Evolutionary conservation across 2,113 vertebrate species (phyloP).

Genomic region (Genyomyrus donnyi): DNA sequence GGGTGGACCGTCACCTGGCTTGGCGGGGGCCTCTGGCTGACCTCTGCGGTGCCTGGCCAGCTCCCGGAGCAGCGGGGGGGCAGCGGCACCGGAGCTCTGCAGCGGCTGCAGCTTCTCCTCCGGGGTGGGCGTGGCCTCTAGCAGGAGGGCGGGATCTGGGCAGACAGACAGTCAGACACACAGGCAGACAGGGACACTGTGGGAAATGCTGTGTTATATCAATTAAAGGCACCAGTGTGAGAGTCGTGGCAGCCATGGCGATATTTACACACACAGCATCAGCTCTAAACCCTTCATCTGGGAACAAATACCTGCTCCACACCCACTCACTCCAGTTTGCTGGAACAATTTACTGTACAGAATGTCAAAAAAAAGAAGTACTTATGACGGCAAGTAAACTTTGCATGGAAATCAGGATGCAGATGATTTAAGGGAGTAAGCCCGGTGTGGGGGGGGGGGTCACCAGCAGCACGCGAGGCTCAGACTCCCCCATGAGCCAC

Average conservation of each 20-base stretch:
- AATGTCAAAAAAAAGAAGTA: background rate
- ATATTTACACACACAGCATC: constrained; percentile 8
- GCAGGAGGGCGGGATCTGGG: constrained; percentile 74
- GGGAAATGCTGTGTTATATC: constrained; percentile 21
- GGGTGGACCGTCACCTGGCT: constrained; percentile 64
- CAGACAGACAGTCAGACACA: background rate
- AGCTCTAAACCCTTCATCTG: background rate
- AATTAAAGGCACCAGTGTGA: background rate
- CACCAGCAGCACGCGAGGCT: background rate
- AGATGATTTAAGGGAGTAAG: background rate
- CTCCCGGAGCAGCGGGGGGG: constrained; percentile 60
- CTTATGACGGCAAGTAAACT: background rate
- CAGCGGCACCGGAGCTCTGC: constrained; percentile 64
- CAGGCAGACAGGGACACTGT: background rate
- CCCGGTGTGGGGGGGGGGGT: background rate
- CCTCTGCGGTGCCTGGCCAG: constrained; percentile 73
- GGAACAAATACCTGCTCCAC: background rate
- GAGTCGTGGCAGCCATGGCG: background rate
- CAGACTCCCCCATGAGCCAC: background rate
- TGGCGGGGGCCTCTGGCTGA: constrained; percentile 63
- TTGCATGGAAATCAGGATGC: background rate
- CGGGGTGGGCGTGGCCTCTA: constrained; percentile 76
- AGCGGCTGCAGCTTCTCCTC: constrained; percentile 79
- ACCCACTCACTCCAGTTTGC: background rate
- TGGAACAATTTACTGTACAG: background rate